Evolutionary conservation across 2,888 invertebrate genomes (phyloP).

Genomic region (Eristalinus aeneus): DNA sequence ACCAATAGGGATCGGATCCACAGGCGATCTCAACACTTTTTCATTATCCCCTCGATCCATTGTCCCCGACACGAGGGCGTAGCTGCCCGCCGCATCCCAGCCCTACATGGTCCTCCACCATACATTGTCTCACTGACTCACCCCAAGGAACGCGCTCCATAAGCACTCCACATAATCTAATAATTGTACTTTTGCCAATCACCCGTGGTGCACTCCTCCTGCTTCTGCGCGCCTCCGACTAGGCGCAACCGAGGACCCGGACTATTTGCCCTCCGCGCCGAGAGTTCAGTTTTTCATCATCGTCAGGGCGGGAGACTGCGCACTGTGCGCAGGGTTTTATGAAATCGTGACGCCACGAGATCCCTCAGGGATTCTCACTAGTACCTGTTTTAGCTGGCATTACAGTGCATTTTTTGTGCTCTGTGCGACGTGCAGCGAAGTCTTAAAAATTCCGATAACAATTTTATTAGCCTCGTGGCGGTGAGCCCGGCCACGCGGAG

Average conservation of each 20-base stretch:
- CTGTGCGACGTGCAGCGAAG: slow-evolving; percentile 23
- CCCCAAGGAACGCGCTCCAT: slow-evolving; percentile 29
- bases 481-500: slow-evolving; percentile 19
- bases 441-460: slow-evolving; percentile 69
- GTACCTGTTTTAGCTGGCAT: slow-evolving; percentile 57
- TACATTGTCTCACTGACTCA: slow-evolving; percentile 51
- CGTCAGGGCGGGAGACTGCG: background rate
- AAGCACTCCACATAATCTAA: slow-evolving; percentile 68
- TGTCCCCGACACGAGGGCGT: slow-evolving; percentile 34
- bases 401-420: background rate
- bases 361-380: slow-evolving; percentile 70
- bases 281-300: slow-evolving; percentile 47
- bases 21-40: slow-evolving; percentile 49
- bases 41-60: slow-evolving; percentile 33
- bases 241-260: slow-evolving; percentile 26
- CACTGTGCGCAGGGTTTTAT: slow-evolving; percentile 50
- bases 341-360: slow-evolving; percentile 73
- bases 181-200: slow-evolving; percentile 66
- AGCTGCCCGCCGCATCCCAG: slow-evolving; percentile 50
- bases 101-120: slow-evolving; percentile 47
- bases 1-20: slow-evolving; percentile 40
- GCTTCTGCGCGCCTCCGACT: background rate
- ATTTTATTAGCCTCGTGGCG: slow-evolving; percentile 68
- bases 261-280: background rate
- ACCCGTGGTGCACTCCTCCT: slow-evolving; percentile 44